phyloP scores from a whole-genome alignment of 2,113 vertebrate species.

The Oxyura jamaicensis region DNA sequence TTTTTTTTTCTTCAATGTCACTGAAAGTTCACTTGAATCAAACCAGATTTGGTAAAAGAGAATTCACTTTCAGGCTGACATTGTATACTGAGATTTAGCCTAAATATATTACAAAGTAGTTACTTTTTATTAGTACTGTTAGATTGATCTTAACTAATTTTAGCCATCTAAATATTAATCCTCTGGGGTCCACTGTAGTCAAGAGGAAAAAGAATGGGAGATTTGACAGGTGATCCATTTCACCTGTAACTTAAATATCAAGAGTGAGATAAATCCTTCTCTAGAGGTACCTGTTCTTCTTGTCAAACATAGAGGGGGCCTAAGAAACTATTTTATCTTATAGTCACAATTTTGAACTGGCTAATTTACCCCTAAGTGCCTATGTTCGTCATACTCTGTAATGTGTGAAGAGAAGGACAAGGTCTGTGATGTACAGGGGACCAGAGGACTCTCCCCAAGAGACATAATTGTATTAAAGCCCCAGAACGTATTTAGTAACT shows the following conservation, averaged over 20 bases:
- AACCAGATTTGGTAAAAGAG: not conserved
- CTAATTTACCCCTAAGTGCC: not conserved
- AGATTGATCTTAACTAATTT: not conserved
- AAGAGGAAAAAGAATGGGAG: not conserved
- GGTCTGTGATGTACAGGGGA: not conserved
- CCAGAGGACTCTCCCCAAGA: accelerated
- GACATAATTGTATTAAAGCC: accelerated
- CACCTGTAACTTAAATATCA: not conserved
- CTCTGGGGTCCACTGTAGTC: not conserved
- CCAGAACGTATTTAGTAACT: accelerated
- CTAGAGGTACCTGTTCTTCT: not conserved
- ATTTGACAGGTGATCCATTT: not conserved
- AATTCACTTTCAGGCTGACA: not conserved
- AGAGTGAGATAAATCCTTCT: not conserved
- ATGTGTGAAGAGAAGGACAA: not conserved
- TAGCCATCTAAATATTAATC: not conserved
- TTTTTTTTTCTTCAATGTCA: conserved; percentile 15
- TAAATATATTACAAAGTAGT: not conserved
- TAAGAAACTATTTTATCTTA: not conserved
- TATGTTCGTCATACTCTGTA: not conserved
- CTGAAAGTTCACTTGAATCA: conserved; percentile 17
- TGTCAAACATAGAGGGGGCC: not conserved
- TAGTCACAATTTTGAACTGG: not conserved
- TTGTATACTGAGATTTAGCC: not conserved
- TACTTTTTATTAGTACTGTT: not conserved